Base-by-base conservation (phyloP, 2,797 vertebrate genomes). In the Chrysocyon brachyurus region DNA sequence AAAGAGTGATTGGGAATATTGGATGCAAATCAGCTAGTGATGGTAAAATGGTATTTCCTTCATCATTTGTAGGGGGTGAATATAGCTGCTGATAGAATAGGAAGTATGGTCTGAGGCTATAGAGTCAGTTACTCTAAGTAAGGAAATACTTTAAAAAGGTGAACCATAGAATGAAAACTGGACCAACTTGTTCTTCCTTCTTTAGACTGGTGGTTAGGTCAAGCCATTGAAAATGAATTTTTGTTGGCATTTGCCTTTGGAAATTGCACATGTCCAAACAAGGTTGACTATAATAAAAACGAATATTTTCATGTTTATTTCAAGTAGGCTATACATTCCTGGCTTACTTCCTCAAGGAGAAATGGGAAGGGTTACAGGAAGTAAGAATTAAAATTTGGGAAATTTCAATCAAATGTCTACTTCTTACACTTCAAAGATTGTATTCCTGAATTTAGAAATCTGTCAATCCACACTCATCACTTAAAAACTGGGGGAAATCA, bases 341-440 rank as follows among this genome's bases (percentile, higher is more conserved):
- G 73, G 3, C 78, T 85, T 70, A n/a, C 17, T 78, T 72, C 28
- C 61, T 70, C 63, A 90, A 12, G 54, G 64, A 8, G 54, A 59
- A 73, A 52, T 64, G 40, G 31, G 28, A 66, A 90, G 26, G 10
- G 14, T 61, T 31, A 59, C 31, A 90, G 22, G 15, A 12, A 93
- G 6, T 31, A 4, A 85, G 63, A 59, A 31, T 66, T 6, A 54
- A 61, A 78, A 59, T 28, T 9, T 24, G 26, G 68, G 26, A 75
- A 33, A 92, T 90, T 90, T 64, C 61, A 81, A 22, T 56, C 31
- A 28, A 89, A 86, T 10, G 0, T 70, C 40, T 70, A 36, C 61
- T 87, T 87, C 63, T 94, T n/a, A 93, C 3, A 40, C 22, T 68
- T n/a, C 49, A 92, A 78, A 81, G 19, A 72, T 78, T 94, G 66